phyloP scores from a whole-genome alignment of 37 sponge, comb jelly and placozoan species.

The Spongilla lacustris region DNA sequence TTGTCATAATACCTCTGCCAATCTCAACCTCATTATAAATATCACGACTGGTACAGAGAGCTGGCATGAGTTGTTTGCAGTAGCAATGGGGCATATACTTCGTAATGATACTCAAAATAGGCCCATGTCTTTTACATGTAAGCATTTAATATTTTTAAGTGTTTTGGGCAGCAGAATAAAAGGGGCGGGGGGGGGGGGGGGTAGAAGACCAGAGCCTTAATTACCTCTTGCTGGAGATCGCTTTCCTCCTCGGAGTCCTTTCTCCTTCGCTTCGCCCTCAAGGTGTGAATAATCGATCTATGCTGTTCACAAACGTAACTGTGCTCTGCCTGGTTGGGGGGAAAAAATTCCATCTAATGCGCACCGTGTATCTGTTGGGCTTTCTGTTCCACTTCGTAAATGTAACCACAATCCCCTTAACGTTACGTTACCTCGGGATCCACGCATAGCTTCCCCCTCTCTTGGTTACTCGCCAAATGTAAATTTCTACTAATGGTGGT shows the following conservation, averaged over 20 bases:
- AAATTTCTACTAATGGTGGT: conserved; percentile 56
- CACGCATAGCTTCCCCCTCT: conserved; percentile 42
- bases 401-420: not conserved
- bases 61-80: too few species aligned
- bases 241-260: conserved; percentile 91
- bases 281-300: conserved; percentile 49
- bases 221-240: conserved; percentile 72
- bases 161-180: too few species aligned
- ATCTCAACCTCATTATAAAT: too few species aligned
- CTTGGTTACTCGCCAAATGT: conserved; percentile 38
- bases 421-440: conserved; percentile 52
- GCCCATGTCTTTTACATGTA: too few species aligned
- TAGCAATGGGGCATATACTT: too few species aligned
- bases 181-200: too few species aligned
- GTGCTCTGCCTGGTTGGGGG: conserved; percentile 57
- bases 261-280: conserved; percentile 77
- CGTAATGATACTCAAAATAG: too few species aligned
- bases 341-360: conserved; percentile 30
- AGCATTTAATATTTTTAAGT: too few species aligned
- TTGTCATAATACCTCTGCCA: too few species aligned
- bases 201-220: too few species aligned
- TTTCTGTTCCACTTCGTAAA: too few species aligned
- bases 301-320: conserved; percentile 77
- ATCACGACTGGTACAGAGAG: too few species aligned
- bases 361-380: conserved; percentile 10